Evolutionary conservation across 64 coral and sea anemone genomes (phyloP).

Genomic region (Dendrophyllia cribrosa): DNA sequence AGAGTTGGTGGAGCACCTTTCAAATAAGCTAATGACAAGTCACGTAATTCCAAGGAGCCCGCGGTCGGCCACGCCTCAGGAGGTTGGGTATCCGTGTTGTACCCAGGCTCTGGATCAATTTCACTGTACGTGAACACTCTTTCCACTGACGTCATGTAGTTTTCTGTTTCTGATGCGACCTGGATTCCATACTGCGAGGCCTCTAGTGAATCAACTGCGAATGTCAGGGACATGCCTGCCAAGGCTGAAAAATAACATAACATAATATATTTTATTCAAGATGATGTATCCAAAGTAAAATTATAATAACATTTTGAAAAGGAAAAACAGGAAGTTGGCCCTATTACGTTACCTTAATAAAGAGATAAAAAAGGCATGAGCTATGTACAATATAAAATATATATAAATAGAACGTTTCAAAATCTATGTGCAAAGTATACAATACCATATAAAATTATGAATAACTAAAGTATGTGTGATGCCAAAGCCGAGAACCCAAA

Average conservation of each 20-base stretch:
- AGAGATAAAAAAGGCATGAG: too few species aligned
- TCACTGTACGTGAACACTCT: constrained; percentile 56
- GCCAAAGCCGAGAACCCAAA: too few species aligned
- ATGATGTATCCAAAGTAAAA: neutral
- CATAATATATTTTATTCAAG: too few species aligned
- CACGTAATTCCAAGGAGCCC: constrained; percentile 42
- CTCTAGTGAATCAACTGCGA: constrained; percentile 25
- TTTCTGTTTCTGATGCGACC: constrained; percentile 38
- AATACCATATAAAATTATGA: too few species aligned
- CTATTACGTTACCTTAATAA: too few species aligned
- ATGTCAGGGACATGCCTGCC: constrained; percentile 64
- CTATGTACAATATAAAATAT: too few species aligned
- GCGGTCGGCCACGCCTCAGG: constrained; percentile 63
- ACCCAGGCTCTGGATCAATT: constrained; percentile 62
- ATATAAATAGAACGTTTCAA: too few species aligned
- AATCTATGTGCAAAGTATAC: too few species aligned
- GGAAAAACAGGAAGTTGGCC: too few species aligned
- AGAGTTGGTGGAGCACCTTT: constrained; percentile 30
- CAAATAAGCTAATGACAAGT: constrained; percentile 59
- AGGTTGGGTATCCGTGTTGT: constrained; percentile 37
- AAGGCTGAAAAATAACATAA: constrained; percentile 45
- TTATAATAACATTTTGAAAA: too few species aligned
- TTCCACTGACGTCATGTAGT: constrained; percentile 67
- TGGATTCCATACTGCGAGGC: constrained; percentile 36
- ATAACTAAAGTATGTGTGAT: too few species aligned